Evolutionary conservation across 2,888 invertebrate genomes (phyloP).

Genomic region (Drosophila diplacantha): DNA sequence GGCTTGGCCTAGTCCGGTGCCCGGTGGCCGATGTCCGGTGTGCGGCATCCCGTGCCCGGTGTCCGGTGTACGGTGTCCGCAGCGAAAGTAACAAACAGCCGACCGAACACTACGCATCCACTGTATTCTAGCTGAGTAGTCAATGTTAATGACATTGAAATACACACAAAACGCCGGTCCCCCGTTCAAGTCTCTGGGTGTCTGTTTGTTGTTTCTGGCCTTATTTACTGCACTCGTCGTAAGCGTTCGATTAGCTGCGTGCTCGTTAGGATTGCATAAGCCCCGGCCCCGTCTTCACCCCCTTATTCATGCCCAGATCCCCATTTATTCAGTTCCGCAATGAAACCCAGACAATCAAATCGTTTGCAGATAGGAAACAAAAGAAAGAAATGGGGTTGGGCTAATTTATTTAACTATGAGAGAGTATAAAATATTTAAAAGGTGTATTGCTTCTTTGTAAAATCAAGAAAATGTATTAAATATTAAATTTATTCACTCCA

Average conservation of each 20-base stretch:
- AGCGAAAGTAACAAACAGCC: slow-evolving; percentile 33
- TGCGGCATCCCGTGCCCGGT: slow-evolving; percentile 2
- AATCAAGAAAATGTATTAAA: no score
- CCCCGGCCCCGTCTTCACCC: not conserved
- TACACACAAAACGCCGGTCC: slow-evolving; percentile 18
- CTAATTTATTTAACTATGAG: not conserved
- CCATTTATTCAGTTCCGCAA: slow-evolving; percentile 11
- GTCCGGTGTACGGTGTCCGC: slow-evolving; percentile 11
- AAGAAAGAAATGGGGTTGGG: not conserved
- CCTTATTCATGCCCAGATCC: slow-evolving; percentile 2
- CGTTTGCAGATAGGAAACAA: not conserved
- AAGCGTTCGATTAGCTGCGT: slow-evolving; percentile 39
- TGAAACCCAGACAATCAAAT: slow-evolving; percentile 11
- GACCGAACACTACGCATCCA: slow-evolving; percentile 14
- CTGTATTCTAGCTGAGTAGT: slow-evolving; percentile 59
- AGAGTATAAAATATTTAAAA: not conserved
- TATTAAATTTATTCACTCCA: not conserved
- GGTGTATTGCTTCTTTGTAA: no score
- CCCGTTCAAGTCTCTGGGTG: slow-evolving; percentile 5
- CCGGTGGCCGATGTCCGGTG: slow-evolving; percentile 13
- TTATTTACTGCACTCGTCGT: slow-evolving; percentile 53
- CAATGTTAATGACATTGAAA: slow-evolving; percentile 65
- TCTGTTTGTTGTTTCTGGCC: slow-evolving; percentile 51
- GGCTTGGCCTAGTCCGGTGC: slow-evolving; percentile 18
- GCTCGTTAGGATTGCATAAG: slow-evolving; percentile 31